A percentile compares a stretch with the other conserved stretches of the same genome.
Conservation (phyloP, 1,140 invertebrate genomes). For the Holotrichia oblita region DNA sequence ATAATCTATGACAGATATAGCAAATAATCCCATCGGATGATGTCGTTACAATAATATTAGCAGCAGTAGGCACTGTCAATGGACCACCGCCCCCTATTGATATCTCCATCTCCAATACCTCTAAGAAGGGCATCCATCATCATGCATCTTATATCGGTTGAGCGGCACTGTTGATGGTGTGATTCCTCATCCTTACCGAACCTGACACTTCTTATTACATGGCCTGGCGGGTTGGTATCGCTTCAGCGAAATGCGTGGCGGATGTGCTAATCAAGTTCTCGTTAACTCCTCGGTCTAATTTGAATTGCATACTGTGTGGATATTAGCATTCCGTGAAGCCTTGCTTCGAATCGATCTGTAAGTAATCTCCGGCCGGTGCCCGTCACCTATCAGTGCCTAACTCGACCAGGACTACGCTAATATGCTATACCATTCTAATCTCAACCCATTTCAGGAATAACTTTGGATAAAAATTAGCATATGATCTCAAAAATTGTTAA, state of each 20-base stretch:
- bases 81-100: neutral
- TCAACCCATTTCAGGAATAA: neutral
- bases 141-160: neutral
- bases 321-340: slow-evolving; percentile 52
- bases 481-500: too few species aligned
- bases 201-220: slow-evolving; percentile 27
- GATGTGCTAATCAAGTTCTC: slow-evolving; percentile 56
- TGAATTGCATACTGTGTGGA: slow-evolving; percentile 55
- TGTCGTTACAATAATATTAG: too few species aligned
- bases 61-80: too few species aligned
- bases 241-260: slow-evolving; percentile 49
- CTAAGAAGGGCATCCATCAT: slow-evolving; percentile 34
- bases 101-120: neutral
- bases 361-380: slow-evolving; percentile 40
- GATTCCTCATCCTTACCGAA: slow-evolving; percentile 24
- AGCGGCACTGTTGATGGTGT: neutral
- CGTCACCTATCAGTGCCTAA: neutral
- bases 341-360: slow-evolving; percentile 52
- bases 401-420: neutral
- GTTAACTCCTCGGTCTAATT: slow-evolving; percentile 54
- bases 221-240: slow-evolving; percentile 42
- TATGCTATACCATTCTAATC: neutral
- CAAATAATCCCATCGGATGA: too few species aligned
- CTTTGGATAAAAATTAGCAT: too few species aligned
- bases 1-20: too few species aligned